Conservation (phyloP, 2,797 vertebrate genomes). For the Florisuga fusca region DNA sequence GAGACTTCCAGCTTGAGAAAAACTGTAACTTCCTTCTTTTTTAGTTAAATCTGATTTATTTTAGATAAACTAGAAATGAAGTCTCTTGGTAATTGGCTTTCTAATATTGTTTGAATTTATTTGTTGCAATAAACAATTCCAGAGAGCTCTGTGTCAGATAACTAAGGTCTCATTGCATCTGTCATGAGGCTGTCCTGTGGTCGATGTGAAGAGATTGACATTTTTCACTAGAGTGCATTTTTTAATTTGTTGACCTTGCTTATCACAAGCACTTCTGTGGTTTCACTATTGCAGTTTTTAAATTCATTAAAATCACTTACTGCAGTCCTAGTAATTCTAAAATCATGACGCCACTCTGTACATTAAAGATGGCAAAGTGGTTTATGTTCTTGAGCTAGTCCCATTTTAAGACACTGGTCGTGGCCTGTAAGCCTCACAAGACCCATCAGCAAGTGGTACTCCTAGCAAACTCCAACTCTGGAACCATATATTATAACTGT, state of each 20-base stretch:
- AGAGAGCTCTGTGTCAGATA: background rate
- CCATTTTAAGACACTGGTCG: background rate
- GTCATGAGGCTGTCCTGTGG: background rate
- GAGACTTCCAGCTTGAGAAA: background rate
- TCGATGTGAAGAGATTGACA: background rate
- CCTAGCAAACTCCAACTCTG: background rate
- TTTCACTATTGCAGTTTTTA: background rate
- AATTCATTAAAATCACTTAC: background rate
- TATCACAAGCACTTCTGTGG: background rate
- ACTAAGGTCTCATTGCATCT: background rate
- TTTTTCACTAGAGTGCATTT: background rate
- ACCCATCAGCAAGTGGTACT: background rate
- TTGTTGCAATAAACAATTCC: background rate
- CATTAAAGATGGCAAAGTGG: background rate
- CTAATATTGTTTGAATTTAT: background rate
- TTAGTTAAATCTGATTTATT: conserved; percentile 1
- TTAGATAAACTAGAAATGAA: conserved; percentile 11
- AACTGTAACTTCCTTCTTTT: background rate
- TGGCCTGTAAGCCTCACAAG: background rate
- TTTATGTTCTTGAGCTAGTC: background rate
- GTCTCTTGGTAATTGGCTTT: background rate
- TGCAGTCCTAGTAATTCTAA: background rate
- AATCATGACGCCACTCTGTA: background rate
- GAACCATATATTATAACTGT: background rate
- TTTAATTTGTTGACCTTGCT: background rate